These are phyloP conservation scores for Phrixothrix hirtus DNA, from an alignment of 2,888 invertebrate species.

Conservation along the genomic window DNA sequence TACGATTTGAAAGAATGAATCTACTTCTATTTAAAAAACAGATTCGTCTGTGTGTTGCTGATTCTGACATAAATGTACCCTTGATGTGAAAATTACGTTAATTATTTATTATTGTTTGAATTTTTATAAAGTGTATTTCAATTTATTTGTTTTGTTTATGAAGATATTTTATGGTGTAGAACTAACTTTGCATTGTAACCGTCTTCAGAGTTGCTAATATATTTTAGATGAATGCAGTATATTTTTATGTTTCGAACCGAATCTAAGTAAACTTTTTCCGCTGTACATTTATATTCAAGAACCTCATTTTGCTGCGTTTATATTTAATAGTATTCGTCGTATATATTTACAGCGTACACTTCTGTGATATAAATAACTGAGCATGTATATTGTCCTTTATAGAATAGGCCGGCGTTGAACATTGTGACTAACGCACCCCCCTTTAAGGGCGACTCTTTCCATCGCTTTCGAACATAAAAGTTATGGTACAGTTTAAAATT, in stretches of 20 bases:
- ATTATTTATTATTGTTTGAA: too few species aligned
- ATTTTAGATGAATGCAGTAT: conserved; percentile 45
- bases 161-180: conserved; percentile 22
- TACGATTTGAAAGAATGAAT: too few species aligned
- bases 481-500: conserved; percentile 43
- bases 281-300: conserved; percentile 40
- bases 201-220: conserved; percentile 40
- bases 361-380: conserved; percentile 34
- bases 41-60: too few species aligned
- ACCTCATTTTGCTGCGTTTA: conserved; percentile 41
- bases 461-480: conserved; percentile 40
- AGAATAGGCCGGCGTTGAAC: conserved; percentile 34
- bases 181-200: conserved; percentile 38
- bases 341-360: conserved; percentile 33
- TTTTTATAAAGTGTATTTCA: too few species aligned
- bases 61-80: too few species aligned
- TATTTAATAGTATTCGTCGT: conserved; percentile 42
- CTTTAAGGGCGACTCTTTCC: conserved; percentile 33
- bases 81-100: neutral
- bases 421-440: conserved; percentile 34
- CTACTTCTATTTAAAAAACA: too few species aligned
- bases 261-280: conserved; percentile 40
- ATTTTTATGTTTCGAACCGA: conserved; percentile 44
- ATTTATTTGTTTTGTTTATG: neutral
- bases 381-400: conserved; percentile 39